Base-by-base conservation (phyloP, 1,140 invertebrate species). In the Cecropterus lyciades region DNA sequence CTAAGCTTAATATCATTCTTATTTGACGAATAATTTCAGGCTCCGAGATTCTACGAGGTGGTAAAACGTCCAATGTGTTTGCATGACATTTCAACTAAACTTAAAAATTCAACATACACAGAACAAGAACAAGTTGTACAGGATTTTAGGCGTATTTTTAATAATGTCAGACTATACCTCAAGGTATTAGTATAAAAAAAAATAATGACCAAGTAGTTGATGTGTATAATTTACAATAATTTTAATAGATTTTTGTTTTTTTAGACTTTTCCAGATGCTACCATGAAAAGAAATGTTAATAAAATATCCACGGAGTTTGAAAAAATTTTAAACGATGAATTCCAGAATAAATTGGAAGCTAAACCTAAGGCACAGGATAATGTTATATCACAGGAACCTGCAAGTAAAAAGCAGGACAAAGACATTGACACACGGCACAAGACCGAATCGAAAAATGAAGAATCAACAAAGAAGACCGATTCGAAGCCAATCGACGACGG, bases 41-140 rank as follows among this genome's bases (percentile, higher is more conserved):
- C 88, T 57, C 90, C 90, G n/a, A 81, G 89, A 68, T 92, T 91
- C 75, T 92, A 91, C 59, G 90, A 92, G 75, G 84, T 92, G 14
- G 84, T 92, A n/a, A 92, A 92, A 68, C 85, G 92, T 72, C 91
- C 91, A 13, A 91, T 92, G 84, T 89, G 88, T 55, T 78, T 92
- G 8, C 82, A 89, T 49, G 87, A 92, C 67, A 91, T 92, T 62
- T 81, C 80, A 15, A 88, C 90, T 3, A 92, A 92, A 70, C 70
- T 92, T 45, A 88, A 85, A 64, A 91, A 87, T 73, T 85, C 82
- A 4, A 80, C 85, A 6, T 92, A 92, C 59, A 84, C 80, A 13
- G 87, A 92, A 59, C 74, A 86, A 20, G 90, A 92, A 49, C 90
- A 92, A 75, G 88, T 92, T 16, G 84, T 91, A 33, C 88, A 92